phyloP scores from a whole-genome alignment of 2,888 invertebrate species.

The Phlogophora meticulosa region DNA sequence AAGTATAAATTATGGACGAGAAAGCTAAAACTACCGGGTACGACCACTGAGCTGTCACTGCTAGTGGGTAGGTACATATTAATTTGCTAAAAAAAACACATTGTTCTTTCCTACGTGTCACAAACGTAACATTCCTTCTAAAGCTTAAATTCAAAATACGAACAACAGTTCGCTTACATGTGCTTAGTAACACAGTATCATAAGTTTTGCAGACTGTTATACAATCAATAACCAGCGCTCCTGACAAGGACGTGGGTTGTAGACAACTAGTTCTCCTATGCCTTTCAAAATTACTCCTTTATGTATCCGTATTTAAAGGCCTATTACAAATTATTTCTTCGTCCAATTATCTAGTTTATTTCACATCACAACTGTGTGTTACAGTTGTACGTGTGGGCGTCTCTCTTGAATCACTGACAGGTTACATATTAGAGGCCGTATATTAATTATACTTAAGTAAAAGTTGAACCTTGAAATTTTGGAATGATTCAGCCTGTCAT shows the following conservation, averaged over 20 bases:
- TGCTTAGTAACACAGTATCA: too few species aligned
- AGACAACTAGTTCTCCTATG: slow-evolving; percentile 17
- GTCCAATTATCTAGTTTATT: slow-evolving; percentile 59
- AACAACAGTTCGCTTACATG: background rate
- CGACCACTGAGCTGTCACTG: too few species aligned
- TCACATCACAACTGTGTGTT: slow-evolving; percentile 28
- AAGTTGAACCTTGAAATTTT: slow-evolving; percentile 32
- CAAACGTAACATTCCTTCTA: too few species aligned
- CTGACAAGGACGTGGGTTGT: slow-evolving; percentile 33
- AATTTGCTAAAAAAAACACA: too few species aligned
- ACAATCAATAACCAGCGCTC: slow-evolving; percentile 2
- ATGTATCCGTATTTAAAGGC: slow-evolving; percentile 48
- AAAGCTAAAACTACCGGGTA: too few species aligned
- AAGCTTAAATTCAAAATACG: background rate
- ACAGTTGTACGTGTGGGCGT: slow-evolving; percentile 48
- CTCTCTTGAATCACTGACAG: slow-evolving; percentile 39
- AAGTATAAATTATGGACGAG: too few species aligned
- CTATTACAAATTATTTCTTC: slow-evolving; percentile 52
- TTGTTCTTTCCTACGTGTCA: too few species aligned
- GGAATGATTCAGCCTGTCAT: slow-evolving; percentile 21
- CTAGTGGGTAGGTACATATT: too few species aligned
- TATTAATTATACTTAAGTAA: slow-evolving; percentile 49
- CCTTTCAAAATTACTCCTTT: slow-evolving; percentile 28
- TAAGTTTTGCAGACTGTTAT: background rate
- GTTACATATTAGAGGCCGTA: slow-evolving; percentile 34